phyloP scores from a whole-genome alignment of 2,888 invertebrate genomes.

The Drosophila ezoana region DNA sequence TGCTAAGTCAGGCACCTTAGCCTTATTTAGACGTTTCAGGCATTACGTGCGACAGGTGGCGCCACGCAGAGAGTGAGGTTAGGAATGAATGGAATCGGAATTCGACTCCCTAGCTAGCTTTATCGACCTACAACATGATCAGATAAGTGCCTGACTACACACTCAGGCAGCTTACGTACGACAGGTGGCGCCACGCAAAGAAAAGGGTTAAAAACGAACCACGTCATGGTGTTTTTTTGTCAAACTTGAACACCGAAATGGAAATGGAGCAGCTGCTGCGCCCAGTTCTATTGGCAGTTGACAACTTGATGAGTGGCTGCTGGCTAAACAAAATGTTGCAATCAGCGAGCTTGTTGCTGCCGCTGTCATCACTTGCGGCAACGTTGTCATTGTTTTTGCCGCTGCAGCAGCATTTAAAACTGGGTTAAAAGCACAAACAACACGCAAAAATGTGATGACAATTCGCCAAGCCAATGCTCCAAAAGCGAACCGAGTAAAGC shows the following conservation, averaged over 20 bases:
- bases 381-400: conserved; percentile 42
- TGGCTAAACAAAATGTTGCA: conserved; percentile 53
- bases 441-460: conserved; percentile 65
- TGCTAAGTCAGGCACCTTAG: neutral
- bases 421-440: conserved; percentile 66
- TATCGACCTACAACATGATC: neutral
- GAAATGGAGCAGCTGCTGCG: conserved; percentile 48
- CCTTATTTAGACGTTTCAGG: neutral
- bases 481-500: conserved; percentile 41
- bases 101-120: too few species aligned
- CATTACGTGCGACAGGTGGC: neutral
- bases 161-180: too few species aligned
- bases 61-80: neutral
- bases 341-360: conserved; percentile 25
- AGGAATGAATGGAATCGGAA: conserved; percentile 7
- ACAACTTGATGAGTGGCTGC: conserved; percentile 52
- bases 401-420: conserved; percentile 54
- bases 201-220: conserved; percentile 14
- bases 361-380: conserved; percentile 54
- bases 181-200: conserved; percentile 11
- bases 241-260: conserved; percentile 13
- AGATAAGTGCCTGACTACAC: neutral
- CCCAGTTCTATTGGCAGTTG: conserved; percentile 55
- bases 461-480: conserved; percentile 48
- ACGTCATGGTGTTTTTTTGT: conserved; percentile 3